Evolutionary conservation across 2,797 vertebrate species (phyloP).

Genomic region (Galaxias olidus): DNA sequence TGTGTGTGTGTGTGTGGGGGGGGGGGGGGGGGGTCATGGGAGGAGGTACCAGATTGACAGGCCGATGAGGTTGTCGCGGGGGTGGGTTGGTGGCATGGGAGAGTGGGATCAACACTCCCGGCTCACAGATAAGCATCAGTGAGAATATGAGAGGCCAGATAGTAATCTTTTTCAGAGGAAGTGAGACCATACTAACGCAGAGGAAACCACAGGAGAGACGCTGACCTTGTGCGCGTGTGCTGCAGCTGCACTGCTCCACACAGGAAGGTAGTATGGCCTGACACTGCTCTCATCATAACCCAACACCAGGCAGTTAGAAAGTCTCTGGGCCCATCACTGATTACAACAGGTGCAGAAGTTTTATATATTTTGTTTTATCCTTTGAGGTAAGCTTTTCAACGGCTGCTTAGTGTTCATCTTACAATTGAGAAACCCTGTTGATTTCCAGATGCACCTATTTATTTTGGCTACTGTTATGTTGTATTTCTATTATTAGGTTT

Average conservation of each 20-base stretch:
- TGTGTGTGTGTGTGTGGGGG: no score
- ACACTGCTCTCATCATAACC: constrained; percentile 10
- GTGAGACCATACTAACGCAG: constrained; percentile 64
- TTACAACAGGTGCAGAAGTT: no score
- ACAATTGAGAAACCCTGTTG: not conserved
- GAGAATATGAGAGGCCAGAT: constrained; percentile 69
- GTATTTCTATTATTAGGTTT: no score
- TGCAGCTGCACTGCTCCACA: constrained; percentile 41
- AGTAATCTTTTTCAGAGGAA: constrained; percentile 73
- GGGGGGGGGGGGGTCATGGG: constrained; percentile 38
- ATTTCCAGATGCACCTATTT: not conserved
- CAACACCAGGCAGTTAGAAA: constrained; percentile 4
- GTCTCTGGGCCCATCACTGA: constrained; percentile 7
- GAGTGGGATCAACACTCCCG: constrained; percentile 58
- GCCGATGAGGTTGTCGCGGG: constrained; percentile 46
- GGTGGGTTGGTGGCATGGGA: constrained; percentile 46
- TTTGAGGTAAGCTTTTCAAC: constrained; percentile 13
- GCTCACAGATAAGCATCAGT: constrained; percentile 73
- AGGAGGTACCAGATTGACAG: constrained; percentile 67
- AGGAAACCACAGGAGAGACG: constrained; percentile 68
- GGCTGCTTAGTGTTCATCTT: not conserved
- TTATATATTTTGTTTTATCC: not conserved
- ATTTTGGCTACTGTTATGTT: not conserved
- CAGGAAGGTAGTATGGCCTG: constrained; percentile 40
- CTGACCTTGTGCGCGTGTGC: constrained; percentile 66